Base-by-base conservation (phyloP, 2,797 vertebrate species). In the Naso thynnoides region DNA sequence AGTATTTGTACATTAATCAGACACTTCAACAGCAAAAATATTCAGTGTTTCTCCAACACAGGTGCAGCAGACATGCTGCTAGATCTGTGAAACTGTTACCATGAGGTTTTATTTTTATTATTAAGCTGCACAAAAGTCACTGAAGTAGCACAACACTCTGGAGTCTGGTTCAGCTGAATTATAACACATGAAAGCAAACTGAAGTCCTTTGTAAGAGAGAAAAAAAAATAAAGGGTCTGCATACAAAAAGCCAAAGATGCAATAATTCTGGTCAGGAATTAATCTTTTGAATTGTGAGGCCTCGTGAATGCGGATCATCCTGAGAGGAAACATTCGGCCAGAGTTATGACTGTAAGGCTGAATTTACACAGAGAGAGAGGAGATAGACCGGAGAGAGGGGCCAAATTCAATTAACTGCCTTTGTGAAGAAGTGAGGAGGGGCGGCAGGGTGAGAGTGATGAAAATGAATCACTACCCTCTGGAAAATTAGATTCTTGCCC, bases 361-460 rank as follows among this genome's bases (percentile, higher is more conserved):
- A 71, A 81, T 86, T 72, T 70, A 83, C 62, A 76, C 26, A 70
- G 53, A 78, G 69, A 54, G 60, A 57, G 72, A 72, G 52, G 78
- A 76, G 79, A 79, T 19, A 55, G 76, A 80, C 52, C 50, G 50
- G 45, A 64, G 79, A 86, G 83, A 84, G 48, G 58, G 76, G 70
- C 70, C 68, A 79, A 83, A 91, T 90, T 92, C 81, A 89, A 91
- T 91, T 90, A 89, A 81, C 73, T 83, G 76, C 68, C 84, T 89
- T 78, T 86, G 80, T 85, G 81, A 86, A 85, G 81, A 70, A 68
- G 83, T 74, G 76, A 78, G 82, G 76, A 75, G 78, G 73, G 74
- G 79, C 29, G 8, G 70, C 44, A 58, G 73, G 75, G 83, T 65
- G 82, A 84, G 76, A 69, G 76, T 72, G 82, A 90, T 86, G 84